Percentiles rank a stretch among this genome's conserved stretches.
phyloP scores from a whole-genome alignment of 2,113 vertebrate species.

The Platichthys flesus region DNA sequence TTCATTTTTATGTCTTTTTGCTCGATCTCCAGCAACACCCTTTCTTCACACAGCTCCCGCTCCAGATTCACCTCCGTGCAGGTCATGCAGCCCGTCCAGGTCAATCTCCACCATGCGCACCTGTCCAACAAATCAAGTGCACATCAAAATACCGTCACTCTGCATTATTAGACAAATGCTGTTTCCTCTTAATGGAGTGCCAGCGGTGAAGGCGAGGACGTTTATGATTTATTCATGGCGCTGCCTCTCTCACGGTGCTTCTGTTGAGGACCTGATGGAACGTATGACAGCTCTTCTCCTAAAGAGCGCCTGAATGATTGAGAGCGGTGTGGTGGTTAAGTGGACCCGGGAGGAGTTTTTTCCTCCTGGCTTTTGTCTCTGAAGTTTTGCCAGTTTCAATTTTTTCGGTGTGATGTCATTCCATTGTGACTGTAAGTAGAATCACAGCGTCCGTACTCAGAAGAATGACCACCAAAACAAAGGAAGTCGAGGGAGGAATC shows the following conservation, averaged over 20 bases:
- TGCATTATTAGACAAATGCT: constrained; percentile 60
- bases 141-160: constrained; percentile 51
- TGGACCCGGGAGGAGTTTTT: constrained; percentile 59
- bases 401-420: constrained; percentile 32
- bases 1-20: background rate
- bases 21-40: constrained; percentile 15
- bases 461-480: constrained; percentile 26
- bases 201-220: constrained; percentile 48
- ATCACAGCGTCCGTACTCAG: background rate
- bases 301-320: constrained; percentile 65
- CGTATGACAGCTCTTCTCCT: constrained; percentile 67
- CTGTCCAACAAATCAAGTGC: constrained; percentile 34
- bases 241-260: constrained; percentile 67
- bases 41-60: background rate
- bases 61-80: constrained; percentile 22
- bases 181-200: constrained; percentile 60
- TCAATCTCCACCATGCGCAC: background rate
- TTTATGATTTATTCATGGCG: constrained; percentile 76
- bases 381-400: constrained; percentile 42
- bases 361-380: constrained; percentile 51
- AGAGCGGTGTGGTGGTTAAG: constrained; percentile 55
- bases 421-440: background rate
- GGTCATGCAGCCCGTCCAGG: constrained; percentile 28
- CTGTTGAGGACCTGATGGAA: constrained; percentile 74
- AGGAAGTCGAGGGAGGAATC: constrained; percentile 16